A percentile compares a stretch with the other conserved stretches of the same genome.
Evolutionary conservation across 35 echinoderm and acorn worm species (phyloP).

Genomic region (Holothuria glaberrima): DNA sequence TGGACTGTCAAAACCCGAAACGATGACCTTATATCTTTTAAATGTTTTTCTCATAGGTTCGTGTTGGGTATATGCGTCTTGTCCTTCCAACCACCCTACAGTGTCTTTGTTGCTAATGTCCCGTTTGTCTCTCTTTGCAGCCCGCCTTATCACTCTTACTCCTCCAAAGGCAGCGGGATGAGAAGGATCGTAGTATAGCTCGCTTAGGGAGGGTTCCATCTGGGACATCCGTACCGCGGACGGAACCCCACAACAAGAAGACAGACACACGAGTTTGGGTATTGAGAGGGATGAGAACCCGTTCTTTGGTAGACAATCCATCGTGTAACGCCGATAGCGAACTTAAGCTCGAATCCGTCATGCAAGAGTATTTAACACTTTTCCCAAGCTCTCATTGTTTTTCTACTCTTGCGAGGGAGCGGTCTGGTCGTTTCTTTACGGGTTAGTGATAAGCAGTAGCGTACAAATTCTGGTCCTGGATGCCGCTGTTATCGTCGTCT

Average conservation of each 20-base stretch:
- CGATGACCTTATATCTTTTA: conserved; percentile 59
- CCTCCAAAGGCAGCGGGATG: conserved; percentile 58
- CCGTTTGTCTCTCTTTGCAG: not conserved
- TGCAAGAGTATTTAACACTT: not conserved
- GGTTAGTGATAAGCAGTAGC: not conserved
- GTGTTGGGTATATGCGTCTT: conserved; percentile 68
- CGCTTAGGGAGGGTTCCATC: conserved; percentile 23
- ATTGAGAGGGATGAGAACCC: not conserved
- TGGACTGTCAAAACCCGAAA: conserved; percentile 66
- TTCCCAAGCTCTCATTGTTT: conserved; percentile 10
- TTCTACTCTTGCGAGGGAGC: not conserved
- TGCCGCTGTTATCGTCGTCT: not conserved
- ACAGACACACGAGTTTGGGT: not conserved
- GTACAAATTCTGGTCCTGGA: not conserved
- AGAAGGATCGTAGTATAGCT: conserved; percentile 54
- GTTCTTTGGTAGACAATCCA: no score
- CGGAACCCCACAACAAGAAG: conserved; percentile 43
- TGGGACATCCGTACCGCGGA: not conserved
- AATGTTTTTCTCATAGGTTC: conserved; percentile 46
- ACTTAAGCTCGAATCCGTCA: no score
- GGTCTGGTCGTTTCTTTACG: not conserved
- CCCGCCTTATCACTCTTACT: conserved; percentile 8
- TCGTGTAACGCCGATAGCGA: not conserved
- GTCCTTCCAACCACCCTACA: conserved; percentile 25
- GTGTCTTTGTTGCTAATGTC: conserved; percentile 21